phyloP scores from a whole-genome alignment of 2,113 vertebrate species.

The Zeus faber region DNA sequence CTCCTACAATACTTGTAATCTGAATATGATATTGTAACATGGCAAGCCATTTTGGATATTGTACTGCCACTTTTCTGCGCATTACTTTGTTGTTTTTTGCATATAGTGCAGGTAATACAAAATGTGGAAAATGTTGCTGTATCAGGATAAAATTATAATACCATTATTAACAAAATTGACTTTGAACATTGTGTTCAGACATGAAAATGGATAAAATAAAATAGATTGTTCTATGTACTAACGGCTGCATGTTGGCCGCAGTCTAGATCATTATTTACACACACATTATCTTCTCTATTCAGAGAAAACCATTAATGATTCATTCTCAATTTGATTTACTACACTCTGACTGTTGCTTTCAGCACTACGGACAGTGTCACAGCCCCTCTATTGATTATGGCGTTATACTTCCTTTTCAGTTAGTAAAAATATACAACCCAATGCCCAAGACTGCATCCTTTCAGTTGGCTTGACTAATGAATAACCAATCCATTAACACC shows the following conservation, averaged over 20 bases:
- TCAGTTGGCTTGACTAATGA: no score
- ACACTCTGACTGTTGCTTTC: conserved; percentile 44
- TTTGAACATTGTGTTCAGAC: no score
- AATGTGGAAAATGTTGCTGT: no score
- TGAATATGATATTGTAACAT: no score
- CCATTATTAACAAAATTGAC: no score
- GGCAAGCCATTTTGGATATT: no score
- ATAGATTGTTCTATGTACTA: no score
- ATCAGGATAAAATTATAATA: neutral
- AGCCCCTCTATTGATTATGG: conserved; percentile 31
- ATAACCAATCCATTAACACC: no score
- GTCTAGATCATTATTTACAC: conserved; percentile 22
- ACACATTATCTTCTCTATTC: conserved; percentile 1
- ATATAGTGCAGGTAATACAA: no score
- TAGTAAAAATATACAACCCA: conserved; percentile 8
- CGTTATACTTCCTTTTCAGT: conserved; percentile 10
- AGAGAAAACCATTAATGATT: conserved; percentile 30
- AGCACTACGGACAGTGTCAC: conserved; percentile 48
- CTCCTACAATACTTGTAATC: no score
- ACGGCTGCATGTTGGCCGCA: neutral
- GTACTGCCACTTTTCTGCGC: no score
- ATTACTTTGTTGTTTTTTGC: no score
- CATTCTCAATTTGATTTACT: conserved; percentile 39
- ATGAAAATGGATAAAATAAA: neutral
- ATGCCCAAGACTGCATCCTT: conserved; percentile 11